These are phyloP conservation scores for Thamnaconus septentrionalis DNA, from an alignment of 2,113 vertebrate species.

Conservation along the genomic window DNA sequence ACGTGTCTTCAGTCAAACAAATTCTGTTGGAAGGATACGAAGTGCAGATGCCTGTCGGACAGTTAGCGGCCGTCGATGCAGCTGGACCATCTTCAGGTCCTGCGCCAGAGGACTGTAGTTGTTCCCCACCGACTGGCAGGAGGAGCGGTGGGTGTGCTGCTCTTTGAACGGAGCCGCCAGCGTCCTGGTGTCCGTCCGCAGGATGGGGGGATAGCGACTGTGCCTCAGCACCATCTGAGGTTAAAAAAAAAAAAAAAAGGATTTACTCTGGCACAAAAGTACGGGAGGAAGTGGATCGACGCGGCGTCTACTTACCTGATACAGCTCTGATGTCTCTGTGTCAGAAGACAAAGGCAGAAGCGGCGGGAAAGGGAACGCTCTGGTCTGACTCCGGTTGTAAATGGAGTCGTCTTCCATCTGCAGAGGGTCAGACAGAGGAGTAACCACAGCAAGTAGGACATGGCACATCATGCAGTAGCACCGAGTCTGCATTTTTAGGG, in stretches of 20 bases:
- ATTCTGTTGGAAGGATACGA: not conserved
- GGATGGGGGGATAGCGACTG: not conserved
- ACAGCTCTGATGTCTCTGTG: not conserved
- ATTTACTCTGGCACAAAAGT: not conserved
- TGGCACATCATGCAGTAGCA: no score
- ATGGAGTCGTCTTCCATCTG: not conserved
- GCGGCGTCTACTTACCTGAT: not conserved
- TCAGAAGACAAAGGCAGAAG: no score
- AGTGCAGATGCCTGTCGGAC: not conserved
- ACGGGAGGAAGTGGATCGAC: not conserved
- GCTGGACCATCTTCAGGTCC: not conserved
- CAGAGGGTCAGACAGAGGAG: not conserved
- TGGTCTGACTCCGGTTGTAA: not conserved
- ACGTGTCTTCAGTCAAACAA: not conserved
- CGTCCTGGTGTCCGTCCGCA: not conserved
- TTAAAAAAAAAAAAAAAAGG: not conserved
- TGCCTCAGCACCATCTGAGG: not conserved
- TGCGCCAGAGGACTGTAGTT: not conserved
- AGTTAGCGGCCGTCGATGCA: not conserved
- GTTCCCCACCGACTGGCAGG: not conserved
- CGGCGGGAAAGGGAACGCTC: no score
- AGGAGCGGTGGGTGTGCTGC: not conserved
- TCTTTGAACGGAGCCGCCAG: not conserved
- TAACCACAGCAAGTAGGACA: not conserved
- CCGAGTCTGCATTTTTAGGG: no score